A percentile compares a stretch with the other conserved stretches of the same genome.
These are phyloP conservation scores for Leptoclinus maculatus DNA, from an alignment of 2,797 vertebrate species.

Conservation along the genomic window DNA sequence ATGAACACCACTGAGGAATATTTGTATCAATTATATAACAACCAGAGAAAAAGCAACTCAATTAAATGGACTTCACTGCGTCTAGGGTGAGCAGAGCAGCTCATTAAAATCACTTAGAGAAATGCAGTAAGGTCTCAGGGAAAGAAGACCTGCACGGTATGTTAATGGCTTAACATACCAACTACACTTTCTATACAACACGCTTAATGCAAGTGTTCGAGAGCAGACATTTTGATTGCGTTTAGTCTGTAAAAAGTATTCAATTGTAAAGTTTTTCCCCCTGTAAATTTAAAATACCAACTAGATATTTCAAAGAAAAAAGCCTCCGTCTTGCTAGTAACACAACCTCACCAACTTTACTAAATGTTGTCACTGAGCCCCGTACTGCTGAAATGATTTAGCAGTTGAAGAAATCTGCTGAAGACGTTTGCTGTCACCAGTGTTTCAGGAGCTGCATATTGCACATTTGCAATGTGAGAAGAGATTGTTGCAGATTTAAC, in stretches of 20 bases:
- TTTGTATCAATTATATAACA: not conserved
- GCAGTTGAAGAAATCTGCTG: not conserved
- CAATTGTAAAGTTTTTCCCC: too few relatives aligned
- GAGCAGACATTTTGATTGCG: not conserved
- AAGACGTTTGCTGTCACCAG: not conserved
- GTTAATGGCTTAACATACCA: not conserved
- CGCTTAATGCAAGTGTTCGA: too few relatives aligned
- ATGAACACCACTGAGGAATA: conserved; percentile 4
- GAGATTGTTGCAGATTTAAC: not conserved
- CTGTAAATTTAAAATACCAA: too few relatives aligned
- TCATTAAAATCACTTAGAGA: not conserved
- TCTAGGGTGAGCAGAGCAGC: not conserved
- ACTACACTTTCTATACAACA: not conserved
- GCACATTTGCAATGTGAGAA: not conserved
- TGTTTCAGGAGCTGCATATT: not conserved
- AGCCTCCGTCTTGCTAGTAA: too few relatives aligned
- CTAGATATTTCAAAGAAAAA: not conserved
- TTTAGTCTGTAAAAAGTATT: not conserved
- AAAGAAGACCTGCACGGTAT: not conserved
- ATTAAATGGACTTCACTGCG: not conserved
- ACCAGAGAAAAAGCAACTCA: conserved; percentile 1
- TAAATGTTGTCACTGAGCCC: not conserved
- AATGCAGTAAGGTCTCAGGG: not conserved
- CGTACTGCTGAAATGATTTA: not conserved
- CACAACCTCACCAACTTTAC: not conserved